A percentile compares a stretch with the other conserved stretches of the same genome.
Evolutionary conservation across 2,888 invertebrate species (phyloP).

Genomic region (Scaptomyza reducta): DNA sequence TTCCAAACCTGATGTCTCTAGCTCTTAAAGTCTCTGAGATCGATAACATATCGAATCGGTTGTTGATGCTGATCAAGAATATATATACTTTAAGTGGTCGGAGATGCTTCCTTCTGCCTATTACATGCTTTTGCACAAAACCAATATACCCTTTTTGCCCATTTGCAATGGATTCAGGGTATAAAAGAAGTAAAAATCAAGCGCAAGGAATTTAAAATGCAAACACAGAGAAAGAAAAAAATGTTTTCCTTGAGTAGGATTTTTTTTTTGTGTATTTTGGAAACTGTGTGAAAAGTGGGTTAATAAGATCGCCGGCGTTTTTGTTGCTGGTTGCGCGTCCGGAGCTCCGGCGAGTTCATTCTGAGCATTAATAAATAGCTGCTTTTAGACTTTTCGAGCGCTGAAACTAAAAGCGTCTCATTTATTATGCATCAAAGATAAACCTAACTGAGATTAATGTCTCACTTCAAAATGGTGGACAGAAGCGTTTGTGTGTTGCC

Average conservation of each 20-base stretch:
- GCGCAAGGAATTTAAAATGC: conserved; percentile 59
- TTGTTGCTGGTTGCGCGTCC: conserved; percentile 6
- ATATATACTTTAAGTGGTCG: no score
- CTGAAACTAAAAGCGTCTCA: conserved; percentile 63
- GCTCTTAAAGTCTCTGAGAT: no score
- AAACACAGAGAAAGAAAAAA: conserved; percentile 49
- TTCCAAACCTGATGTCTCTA: no score
- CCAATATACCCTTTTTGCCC: no score
- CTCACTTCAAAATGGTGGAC: conserved; percentile 71
- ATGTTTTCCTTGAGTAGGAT: conserved; percentile 35
- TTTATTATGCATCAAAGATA: conserved; percentile 80
- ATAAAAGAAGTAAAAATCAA: conserved; percentile 27
- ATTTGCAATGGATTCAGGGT: no score
- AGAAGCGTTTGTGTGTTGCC: conserved; percentile 38
- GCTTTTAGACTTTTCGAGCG: conserved; percentile 62
- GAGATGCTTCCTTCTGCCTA: no score
- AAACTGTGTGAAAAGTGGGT: conserved; percentile 60
- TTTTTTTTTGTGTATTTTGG: conserved; percentile 27
- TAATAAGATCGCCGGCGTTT: conserved; percentile 66
- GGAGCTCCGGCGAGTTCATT: conserved; percentile 36
- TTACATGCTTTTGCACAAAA: no score
- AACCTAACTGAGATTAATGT: conserved; percentile 80
- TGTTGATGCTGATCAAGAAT: no score
- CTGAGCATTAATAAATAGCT: conserved; percentile 72
- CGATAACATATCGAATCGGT: no score